Evolutionary conservation across 2,797 vertebrate genomes (phyloP).

Genomic region (Rhincodon typus): DNA sequence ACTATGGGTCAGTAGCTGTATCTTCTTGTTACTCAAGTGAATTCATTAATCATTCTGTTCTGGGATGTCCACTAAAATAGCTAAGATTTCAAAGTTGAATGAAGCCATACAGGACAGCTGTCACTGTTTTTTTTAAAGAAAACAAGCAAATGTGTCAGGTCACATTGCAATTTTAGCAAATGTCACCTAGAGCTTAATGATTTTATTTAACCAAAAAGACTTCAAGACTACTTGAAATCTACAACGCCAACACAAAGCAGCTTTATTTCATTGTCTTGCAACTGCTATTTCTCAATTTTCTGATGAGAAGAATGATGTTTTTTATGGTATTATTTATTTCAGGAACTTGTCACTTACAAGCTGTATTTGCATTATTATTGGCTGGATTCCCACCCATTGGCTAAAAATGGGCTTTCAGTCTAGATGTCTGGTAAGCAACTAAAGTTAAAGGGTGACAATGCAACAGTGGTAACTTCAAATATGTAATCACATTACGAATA

Average conservation of each 20-base stretch:
- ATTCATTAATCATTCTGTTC: slow-evolving; percentile 74
- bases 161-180: slow-evolving; percentile 28
- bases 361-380: neutral
- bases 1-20: slow-evolving; percentile 67
- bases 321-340: neutral
- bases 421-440: neutral
- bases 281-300: neutral
- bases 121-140: slow-evolving; percentile 43
- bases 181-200: neutral
- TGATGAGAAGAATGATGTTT: neutral
- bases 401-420: neutral
- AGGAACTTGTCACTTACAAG: neutral
- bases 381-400: neutral
- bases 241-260: neutral
- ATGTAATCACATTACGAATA: neutral
- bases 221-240: neutral
- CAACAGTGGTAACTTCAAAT: neutral
- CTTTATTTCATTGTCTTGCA: neutral
- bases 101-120: slow-evolving; percentile 61
- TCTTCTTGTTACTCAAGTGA: slow-evolving; percentile 67
- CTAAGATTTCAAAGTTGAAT: slow-evolving; percentile 47
- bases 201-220: neutral
- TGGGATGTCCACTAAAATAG: slow-evolving; percentile 60
- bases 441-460: neutral
- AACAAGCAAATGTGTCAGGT: slow-evolving; percentile 46